Conservation (phyloP, 2,888 invertebrate genomes). For the Malthinus seriepunctatus region DNA sequence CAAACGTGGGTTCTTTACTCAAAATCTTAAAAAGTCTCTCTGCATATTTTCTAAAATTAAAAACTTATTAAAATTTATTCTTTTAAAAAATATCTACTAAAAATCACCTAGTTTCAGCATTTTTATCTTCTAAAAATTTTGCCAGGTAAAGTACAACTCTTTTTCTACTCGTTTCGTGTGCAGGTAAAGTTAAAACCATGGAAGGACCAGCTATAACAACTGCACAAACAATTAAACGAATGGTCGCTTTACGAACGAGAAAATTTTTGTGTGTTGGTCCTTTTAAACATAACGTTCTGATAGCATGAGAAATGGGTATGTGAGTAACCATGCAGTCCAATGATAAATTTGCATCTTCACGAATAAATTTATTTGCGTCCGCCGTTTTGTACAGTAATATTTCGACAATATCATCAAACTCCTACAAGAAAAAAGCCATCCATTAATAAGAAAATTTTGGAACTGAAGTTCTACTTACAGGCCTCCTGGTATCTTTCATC, state of each 20-base stretch:
- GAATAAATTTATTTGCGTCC: constrained; percentile 73
- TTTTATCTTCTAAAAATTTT: constrained; percentile 59
- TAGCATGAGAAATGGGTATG: constrained; percentile 62
- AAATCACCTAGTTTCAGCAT: constrained; percentile 55
- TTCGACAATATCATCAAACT: constrained; percentile 71
- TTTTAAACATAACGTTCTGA: constrained; percentile 57
- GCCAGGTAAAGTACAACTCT: constrained; percentile 57
- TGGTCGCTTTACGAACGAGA: constrained; percentile 67
- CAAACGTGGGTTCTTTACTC: constrained; percentile 57
- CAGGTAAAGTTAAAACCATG: constrained; percentile 58
- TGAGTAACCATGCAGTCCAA: constrained; percentile 70
- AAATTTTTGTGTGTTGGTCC: constrained; percentile 66
- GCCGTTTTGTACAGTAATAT: constrained; percentile 69
- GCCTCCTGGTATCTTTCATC: constrained; percentile 52
- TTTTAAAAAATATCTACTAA: not conserved
- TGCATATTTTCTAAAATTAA: constrained; percentile 57
- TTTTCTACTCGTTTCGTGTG: constrained; percentile 58
- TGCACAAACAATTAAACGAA: constrained; percentile 65
- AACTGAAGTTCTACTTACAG: constrained; percentile 41
- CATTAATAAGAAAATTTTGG: not conserved
- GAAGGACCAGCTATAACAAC: constrained; percentile 67
- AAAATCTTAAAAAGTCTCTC: constrained; percentile 61
- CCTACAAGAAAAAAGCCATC: constrained; percentile 53
- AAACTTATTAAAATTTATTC: not conserved
- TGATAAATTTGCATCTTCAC: constrained; percentile 74